Evolutionary conservation across 1,140 invertebrate species (phyloP).

Genomic region (Episyrphus balteatus): DNA sequence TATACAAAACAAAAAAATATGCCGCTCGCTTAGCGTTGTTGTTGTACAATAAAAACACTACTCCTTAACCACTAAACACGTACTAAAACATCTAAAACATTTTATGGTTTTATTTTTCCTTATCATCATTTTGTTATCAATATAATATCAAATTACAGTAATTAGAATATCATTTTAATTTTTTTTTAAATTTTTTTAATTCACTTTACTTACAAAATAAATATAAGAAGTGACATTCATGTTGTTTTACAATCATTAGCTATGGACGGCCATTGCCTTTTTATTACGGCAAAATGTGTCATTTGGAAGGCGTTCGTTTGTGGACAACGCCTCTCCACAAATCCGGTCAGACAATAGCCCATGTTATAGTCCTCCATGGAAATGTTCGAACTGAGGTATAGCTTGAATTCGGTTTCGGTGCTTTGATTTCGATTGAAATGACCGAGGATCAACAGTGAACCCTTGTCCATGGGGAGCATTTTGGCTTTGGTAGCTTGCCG

Average conservation of each 20-base stretch:
- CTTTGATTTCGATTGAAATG: constrained; percentile 57
- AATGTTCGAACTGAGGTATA: constrained; percentile 35
- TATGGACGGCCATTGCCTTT: constrained; percentile 41
- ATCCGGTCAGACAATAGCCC: constrained; percentile 79
- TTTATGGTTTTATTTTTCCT: too few relatives aligned
- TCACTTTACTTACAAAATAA: too few relatives aligned
- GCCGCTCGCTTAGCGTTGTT: too few relatives aligned
- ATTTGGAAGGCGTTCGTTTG: constrained; percentile 67
- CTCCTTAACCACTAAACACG: too few relatives aligned
- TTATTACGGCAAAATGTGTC: constrained; percentile 75
- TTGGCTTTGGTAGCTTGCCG: constrained; percentile 66
- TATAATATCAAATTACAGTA: too few relatives aligned
- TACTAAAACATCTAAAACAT: too few relatives aligned
- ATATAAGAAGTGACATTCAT: too few relatives aligned
- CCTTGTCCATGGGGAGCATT: constrained; percentile 64
- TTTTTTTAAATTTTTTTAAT: too few relatives aligned
- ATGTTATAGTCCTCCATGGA: constrained; percentile 70
- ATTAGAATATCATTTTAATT: too few relatives aligned
- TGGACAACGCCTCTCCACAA: constrained; percentile 66
- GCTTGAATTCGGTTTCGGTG: constrained; percentile 25
- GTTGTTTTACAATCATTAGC: not conserved
- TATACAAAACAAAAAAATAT: too few relatives aligned
- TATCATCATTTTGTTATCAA: too few relatives aligned
- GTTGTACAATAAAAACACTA: too few relatives aligned
- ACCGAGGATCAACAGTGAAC: constrained; percentile 66